A percentile compares a stretch with the other conserved stretches of the same genome.
Evolutionary conservation across 30 jellyfish, hydroid and myxozoan genomes (phyloP).

Genomic region (Phacellophora camtschatica): DNA sequence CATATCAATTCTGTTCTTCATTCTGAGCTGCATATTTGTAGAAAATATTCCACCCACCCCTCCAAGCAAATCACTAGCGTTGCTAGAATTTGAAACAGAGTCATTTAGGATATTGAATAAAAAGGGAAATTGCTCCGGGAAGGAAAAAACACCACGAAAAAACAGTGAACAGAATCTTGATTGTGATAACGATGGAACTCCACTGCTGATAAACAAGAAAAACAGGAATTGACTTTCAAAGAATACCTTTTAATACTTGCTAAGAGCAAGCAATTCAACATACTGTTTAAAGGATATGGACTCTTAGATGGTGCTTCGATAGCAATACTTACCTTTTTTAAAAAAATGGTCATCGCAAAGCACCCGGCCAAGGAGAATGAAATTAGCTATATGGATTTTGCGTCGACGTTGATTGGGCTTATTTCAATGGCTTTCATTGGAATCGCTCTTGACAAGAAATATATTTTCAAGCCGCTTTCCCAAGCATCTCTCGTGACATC

Average conservation of each 20-base stretch:
- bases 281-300: slow-evolving; percentile 70
- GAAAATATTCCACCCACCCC: slow-evolving; percentile 73
- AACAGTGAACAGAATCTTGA: background rate
- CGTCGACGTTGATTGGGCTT: slow-evolving; percentile 62
- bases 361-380: slow-evolving; percentile 73
- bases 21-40: slow-evolving; percentile 14
- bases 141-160: too few species aligned
- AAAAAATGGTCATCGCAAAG: slow-evolving; percentile 45
- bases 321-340: slow-evolving; percentile 55
- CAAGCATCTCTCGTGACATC: slow-evolving; percentile 5
- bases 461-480: slow-evolving; percentile 39
- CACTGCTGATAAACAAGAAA: background rate
- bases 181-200: background rate
- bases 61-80: slow-evolving; percentile 81
- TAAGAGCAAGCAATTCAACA: slow-evolving; percentile 40
- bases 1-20: slow-evolving; percentile 39
- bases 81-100: too few species aligned
- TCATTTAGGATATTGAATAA: too few species aligned
- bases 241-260: slow-evolving; percentile 28
- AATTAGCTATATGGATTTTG: slow-evolving; percentile 85
- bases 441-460: slow-evolving; percentile 55
- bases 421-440: slow-evolving; percentile 76
- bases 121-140: too few species aligned
- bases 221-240: background rate
- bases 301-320: slow-evolving; percentile 53